phyloP scores from a whole-genome alignment of 2,797 vertebrate genomes.

The Galago senegalensis region DNA sequence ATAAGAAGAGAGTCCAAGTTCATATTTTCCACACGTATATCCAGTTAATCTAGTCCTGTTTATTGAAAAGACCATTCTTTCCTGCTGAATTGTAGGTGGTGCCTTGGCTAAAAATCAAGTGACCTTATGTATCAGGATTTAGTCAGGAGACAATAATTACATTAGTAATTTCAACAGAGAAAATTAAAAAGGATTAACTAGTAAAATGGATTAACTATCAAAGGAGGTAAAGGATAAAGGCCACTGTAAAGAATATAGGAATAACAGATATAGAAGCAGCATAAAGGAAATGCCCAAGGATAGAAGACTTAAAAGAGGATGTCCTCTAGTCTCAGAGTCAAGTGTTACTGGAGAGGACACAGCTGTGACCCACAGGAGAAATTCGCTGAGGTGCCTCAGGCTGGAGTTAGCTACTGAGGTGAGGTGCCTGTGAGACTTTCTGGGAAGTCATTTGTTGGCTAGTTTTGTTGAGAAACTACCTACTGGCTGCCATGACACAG shows the following conservation, averaged over 20 bases:
- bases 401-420: background rate
- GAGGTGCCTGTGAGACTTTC: background rate
- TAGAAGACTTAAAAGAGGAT: background rate
- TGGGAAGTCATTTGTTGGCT: background rate
- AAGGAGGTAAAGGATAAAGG: background rate
- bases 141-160: background rate
- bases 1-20: background rate
- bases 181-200: background rate
- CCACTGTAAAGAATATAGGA: background rate
- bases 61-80: background rate
- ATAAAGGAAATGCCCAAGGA: no score
- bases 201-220: background rate
- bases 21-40: background rate
- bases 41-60: background rate
- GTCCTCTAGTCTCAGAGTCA: background rate
- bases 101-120: background rate
- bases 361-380: background rate
- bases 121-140: background rate
- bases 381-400: background rate
- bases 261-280: no score
- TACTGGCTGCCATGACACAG: background rate
- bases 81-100: background rate
- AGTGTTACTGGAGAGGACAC: no score
- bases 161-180: background rate
- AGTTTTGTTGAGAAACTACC: background rate